Base-by-base conservation (phyloP, 2,797 vertebrate species). In the Melanotaenia parkinsoni region DNA sequence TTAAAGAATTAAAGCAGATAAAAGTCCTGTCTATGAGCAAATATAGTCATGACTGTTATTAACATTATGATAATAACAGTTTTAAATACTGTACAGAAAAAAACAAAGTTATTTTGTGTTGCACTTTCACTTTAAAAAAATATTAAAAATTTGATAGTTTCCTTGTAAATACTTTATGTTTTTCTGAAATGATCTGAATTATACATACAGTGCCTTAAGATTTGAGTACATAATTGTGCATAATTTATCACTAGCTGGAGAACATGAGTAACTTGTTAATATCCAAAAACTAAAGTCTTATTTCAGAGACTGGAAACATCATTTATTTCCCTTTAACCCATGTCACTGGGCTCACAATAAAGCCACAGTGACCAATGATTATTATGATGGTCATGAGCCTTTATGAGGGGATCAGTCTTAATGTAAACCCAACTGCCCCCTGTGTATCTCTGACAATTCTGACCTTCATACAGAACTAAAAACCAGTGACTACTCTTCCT, bases 401-500 rank as follows among this genome's bases (percentile, higher is more conserved):
- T 33, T 40, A 63, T 58, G 54, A 53, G 22, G 61, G 28, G 62
- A 63, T 70, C 61, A 50, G 64, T 59, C 22, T 35, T 70, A 63
- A 64, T 37, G 26, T 82, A 56, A 72, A 68, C 58, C 67, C 40
- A 20, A 58, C 53, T 72, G 64, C 54, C 60, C 63, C 54, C 63
- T 16, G 6, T 64, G n/a, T n/a, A 20, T 72, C 53, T 74, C 53
- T 65, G 20, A 67, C n/a, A 32, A 28, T 30, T 22, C 14, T 62
- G 68, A 78, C 66, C 75, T 75, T 59, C 32, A 64, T 57, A 65
- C 43, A 50, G 28, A 24, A 67, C 43, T 59, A 24, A 72, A 88
- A 89, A 72, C 76, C 74, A 74, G 70, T 81, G 83, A 64, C 70
- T 22, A 61, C 73, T 59, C 28, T 38, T 70, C 2, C 65, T 32